A percentile compares a stretch with the other conserved stretches of the same genome.
Conservation (phyloP, 1,140 invertebrate species). For the Calephelis virginiensis region DNA sequence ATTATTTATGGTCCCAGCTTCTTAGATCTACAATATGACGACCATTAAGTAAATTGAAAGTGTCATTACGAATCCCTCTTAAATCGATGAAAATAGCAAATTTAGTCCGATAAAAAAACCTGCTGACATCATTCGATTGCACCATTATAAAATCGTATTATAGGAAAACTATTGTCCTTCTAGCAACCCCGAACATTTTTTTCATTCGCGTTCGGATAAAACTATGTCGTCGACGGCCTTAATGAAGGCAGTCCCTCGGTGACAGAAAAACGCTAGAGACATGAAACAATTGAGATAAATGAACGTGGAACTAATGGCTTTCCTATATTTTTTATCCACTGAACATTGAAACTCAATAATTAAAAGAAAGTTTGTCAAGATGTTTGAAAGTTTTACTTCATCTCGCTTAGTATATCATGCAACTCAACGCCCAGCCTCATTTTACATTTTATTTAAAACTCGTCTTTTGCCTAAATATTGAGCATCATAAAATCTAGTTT, state of each 20-base stretch:
- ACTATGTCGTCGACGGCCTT: conserved; percentile 10
- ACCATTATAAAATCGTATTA: conserved; percentile 19
- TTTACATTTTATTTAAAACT: no score
- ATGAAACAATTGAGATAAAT: conserved; percentile 14
- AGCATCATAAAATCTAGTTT: no score
- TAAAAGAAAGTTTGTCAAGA: no score
- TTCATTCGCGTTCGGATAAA: conserved; percentile 1
- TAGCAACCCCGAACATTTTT: conserved; percentile 9
- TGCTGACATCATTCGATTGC: conserved; percentile 19
- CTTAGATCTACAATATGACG: conserved; percentile 6
- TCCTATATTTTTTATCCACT: conserved; percentile 4
- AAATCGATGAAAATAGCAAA: conserved; percentile 20
- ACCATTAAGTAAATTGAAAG: conserved; percentile 32
- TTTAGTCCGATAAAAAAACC: conserved; percentile 17
- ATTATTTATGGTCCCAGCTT: conserved; percentile 4
- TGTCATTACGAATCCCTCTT: conserved; percentile 27
- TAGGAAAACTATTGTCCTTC: conserved; percentile 1
- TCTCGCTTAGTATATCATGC: no score
- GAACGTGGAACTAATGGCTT: conserved; percentile 11
- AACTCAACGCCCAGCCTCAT: no score
- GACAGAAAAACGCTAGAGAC: conserved; percentile 12
- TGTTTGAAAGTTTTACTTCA: no score
- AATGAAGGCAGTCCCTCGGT: conserved; percentile 14
- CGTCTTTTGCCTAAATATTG: no score
- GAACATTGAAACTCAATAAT: not conserved